Conservation (phyloP, 2,797 vertebrate species). For the Tinamus major region DNA sequence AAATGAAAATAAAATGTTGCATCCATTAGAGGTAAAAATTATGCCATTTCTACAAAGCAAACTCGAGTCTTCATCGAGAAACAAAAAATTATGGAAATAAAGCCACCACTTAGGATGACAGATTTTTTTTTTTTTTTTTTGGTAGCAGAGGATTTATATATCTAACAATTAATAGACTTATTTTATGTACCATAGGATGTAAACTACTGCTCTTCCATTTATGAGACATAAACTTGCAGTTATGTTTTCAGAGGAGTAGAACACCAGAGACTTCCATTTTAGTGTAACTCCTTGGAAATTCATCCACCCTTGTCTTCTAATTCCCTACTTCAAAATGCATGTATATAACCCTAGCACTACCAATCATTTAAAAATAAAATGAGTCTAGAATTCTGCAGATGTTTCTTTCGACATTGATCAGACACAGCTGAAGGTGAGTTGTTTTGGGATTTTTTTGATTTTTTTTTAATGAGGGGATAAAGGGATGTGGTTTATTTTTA, state of each 20-base stretch:
- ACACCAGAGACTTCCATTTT: background rate
- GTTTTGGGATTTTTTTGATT: background rate
- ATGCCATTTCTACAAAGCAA: background rate
- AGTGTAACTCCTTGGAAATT: background rate
- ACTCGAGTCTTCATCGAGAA: background rate
- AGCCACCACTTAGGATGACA: background rate
- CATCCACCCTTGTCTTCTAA: background rate
- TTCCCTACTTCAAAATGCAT: background rate
- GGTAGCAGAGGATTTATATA: background rate
- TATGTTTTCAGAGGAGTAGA: background rate
- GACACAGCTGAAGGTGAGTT: background rate
- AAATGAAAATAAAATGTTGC: background rate
- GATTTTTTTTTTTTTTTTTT: background rate
- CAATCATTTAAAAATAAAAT: background rate
- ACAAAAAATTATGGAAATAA: background rate
- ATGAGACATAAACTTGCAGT: background rate
- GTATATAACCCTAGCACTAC: background rate
- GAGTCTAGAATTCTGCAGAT: background rate
- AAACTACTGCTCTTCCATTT: background rate
- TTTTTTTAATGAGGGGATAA: accelerated
- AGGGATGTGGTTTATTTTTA: background rate
- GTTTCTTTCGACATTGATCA: background rate
- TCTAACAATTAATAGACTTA: background rate
- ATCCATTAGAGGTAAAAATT: background rate
- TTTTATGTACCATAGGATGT: background rate